phyloP scores from a whole-genome alignment of 1,140 invertebrate genomes.

The Aphis craccivora region DNA sequence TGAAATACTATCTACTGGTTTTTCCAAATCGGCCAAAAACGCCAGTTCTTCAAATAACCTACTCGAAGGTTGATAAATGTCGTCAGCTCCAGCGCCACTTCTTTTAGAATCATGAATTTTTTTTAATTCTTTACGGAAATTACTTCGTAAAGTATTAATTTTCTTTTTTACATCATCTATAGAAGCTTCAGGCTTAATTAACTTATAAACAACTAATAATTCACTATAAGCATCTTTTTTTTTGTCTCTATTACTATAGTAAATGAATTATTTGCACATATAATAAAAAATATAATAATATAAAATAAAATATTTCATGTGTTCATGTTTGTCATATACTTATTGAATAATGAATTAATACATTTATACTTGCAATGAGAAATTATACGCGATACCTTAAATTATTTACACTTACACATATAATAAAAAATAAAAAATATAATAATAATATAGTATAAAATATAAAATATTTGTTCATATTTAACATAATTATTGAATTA shows the following conservation, averaged over 20 bases:
- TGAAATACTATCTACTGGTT: background rate
- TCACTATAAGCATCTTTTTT: background rate
- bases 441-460: too few relatives aligned
- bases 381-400: too few relatives aligned
- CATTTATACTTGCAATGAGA: too few relatives aligned
- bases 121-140: background rate
- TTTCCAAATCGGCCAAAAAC: constrained; percentile 28
- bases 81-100: constrained; percentile 60
- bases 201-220: background rate
- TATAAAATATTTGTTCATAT: too few relatives aligned
- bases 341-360: too few relatives aligned
- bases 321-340: too few relatives aligned
- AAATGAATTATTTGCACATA: too few relatives aligned
- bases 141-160: background rate
- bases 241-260: background rate
- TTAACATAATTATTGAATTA: too few relatives aligned
- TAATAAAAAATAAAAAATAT: too few relatives aligned
- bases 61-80: constrained; percentile 62
- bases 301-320: too few relatives aligned
- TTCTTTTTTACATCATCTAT: constrained; percentile 2
- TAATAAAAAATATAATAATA: too few relatives aligned
- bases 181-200: background rate
- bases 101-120: constrained; percentile 59
- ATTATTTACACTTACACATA: too few relatives aligned
- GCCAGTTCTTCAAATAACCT: constrained; percentile 63